A percentile compares a stretch with the other conserved stretches of the same genome.
Evolutionary conservation across 2,888 invertebrate genomes (phyloP).

Genomic region (Zeuzera pyrina): DNA sequence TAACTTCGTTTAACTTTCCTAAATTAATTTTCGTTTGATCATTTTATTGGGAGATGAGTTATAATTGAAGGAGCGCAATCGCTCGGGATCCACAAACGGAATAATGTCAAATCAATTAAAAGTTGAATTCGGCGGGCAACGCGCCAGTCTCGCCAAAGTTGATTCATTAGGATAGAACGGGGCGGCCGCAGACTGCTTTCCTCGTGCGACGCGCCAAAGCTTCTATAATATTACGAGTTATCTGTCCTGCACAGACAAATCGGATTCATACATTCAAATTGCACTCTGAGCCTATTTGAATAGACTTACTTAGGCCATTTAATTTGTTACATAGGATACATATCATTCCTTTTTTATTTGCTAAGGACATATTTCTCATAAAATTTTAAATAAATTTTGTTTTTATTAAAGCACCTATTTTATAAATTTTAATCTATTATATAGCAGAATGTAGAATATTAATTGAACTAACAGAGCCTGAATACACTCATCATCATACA

Average conservation of each 20-base stretch:
- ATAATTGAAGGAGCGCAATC: slow-evolving; percentile 60
- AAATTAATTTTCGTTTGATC: slow-evolving; percentile 67
- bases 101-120: slow-evolving; percentile 71
- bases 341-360: no score
- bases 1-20: slow-evolving; percentile 59
- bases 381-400: no score
- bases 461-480: no score
- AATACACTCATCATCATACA: no score
- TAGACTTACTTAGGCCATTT: no score
- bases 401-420: no score
- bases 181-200: slow-evolving; percentile 21
- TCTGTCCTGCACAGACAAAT: slow-evolving; percentile 31
- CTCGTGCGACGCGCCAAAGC: background rate
- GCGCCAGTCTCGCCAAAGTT: slow-evolving; percentile 48
- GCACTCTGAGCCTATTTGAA: no score
- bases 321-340: no score
- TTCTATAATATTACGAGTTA: slow-evolving; percentile 34
- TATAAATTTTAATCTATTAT: no score
- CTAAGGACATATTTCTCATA: no score
- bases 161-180: slow-evolving; percentile 55
- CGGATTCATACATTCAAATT: slow-evolving; percentile 2
- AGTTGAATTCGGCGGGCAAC: slow-evolving; percentile 56
- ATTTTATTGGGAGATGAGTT: slow-evolving; percentile 59
- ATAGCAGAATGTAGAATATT: no score
- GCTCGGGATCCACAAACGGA: slow-evolving; percentile 56